A percentile compares a stretch with the other conserved stretches of the same genome.
Evolutionary conservation across 2,888 invertebrate genomes (phyloP).

Genomic region (Tetranychus piercei): DNA sequence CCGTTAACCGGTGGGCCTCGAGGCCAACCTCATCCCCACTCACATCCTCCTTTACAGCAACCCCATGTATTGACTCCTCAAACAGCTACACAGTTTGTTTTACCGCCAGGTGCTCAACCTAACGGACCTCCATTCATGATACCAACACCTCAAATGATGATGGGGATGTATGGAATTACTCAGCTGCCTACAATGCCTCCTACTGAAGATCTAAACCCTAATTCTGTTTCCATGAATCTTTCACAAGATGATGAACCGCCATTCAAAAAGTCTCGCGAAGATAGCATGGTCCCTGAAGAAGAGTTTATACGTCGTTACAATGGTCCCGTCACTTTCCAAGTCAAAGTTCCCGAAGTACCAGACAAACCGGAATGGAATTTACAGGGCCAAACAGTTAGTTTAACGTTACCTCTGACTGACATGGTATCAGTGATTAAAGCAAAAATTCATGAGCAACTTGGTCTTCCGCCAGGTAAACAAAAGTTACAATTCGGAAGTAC

Average conservation of each 20-base stretch:
- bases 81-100: background rate
- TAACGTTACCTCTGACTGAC: slow-evolving; percentile 57
- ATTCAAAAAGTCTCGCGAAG: slow-evolving; percentile 72
- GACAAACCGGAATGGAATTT: slow-evolving; percentile 90
- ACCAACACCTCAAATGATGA: slow-evolving; percentile 39
- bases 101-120: slow-evolving; percentile 5
- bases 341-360: slow-evolving; percentile 58
- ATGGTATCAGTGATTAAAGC: slow-evolving; percentile 60
- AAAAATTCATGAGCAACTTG: slow-evolving; percentile 62
- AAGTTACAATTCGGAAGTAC: slow-evolving; percentile 90
- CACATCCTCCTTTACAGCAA: background rate
- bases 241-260: slow-evolving; percentile 60
- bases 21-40: background rate
- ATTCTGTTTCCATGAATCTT: slow-evolving; percentile 27
- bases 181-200: slow-evolving; percentile 32
- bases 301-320: slow-evolving; percentile 45
- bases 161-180: slow-evolving; percentile 26
- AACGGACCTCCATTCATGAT: slow-evolving; percentile 29
- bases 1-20: slow-evolving; percentile 3
- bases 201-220: slow-evolving; percentile 29
- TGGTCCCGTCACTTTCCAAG: slow-evolving; percentile 54
- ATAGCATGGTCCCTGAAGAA: slow-evolving; percentile 71
- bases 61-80: background rate
- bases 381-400: slow-evolving; percentile 64
- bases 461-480: slow-evolving; percentile 91